phyloP scores from a whole-genome alignment of 2,113 vertebrate species.

The Nematolebias whitei region DNA sequence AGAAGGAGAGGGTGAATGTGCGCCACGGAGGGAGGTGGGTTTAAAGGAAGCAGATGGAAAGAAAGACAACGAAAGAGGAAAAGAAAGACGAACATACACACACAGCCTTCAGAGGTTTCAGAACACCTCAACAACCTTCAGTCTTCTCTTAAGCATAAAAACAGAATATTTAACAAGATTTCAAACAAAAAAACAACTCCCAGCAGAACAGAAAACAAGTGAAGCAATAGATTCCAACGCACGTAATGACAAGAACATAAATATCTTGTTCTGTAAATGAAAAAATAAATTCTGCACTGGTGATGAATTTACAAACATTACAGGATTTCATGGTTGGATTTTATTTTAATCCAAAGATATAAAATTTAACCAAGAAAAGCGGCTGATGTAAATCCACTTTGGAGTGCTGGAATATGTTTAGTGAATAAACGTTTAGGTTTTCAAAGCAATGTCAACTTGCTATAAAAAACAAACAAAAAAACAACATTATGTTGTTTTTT shows the following conservation, averaged over 20 bases:
- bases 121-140: slow-evolving; percentile 55
- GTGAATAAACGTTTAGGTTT: too few relatives aligned
- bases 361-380: not conserved
- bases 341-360: not conserved
- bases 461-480: too few relatives aligned
- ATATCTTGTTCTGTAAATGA: fast-evolving
- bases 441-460: too few relatives aligned
- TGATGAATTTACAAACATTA: not conserved
- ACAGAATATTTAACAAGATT: slow-evolving; percentile 18
- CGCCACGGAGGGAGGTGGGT: slow-evolving; percentile 29
- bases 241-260: not conserved
- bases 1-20: slow-evolving; percentile 22
- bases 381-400: not conserved
- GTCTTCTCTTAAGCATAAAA: slow-evolving; percentile 25
- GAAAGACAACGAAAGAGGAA: slow-evolving; percentile 58
- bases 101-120: slow-evolving; percentile 64
- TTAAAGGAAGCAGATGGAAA: slow-evolving; percentile 63
- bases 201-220: slow-evolving; percentile 11
- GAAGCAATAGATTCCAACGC: not conserved
- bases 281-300: not conserved
- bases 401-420: not conserved
- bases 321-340: not conserved
- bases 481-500: too few relatives aligned
- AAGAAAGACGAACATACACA: slow-evolving; percentile 39
- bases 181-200: slow-evolving; percentile 11